Evolutionary conservation across 2,113 vertebrate species (phyloP), one percentile per base, ranked within the genome.

Genomic region (Ranitomeya variabilis): DNA sequence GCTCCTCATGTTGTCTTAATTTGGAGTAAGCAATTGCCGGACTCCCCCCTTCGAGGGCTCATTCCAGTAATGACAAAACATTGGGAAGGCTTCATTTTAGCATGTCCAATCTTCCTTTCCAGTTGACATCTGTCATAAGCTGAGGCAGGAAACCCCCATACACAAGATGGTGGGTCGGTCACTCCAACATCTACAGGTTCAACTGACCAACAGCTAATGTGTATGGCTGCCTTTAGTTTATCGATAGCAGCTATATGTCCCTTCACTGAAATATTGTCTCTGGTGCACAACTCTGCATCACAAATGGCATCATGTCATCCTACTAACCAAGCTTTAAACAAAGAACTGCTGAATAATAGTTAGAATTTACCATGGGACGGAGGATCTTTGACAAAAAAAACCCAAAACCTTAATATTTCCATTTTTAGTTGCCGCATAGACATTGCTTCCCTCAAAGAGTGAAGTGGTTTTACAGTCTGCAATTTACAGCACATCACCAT

Each of bases 401-500:
- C 8, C 54, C 11, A 81, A 60, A 21, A 21, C 18, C 21, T 16
- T 31, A 62, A 26, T 18, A 31, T 6, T 19, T 19, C 10, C 4
- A 8, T 79, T 55, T 55, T 45, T 12, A 6, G 64, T 51, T 37
- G 59, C 18, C 31, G n/a, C 18, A 45, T 60, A 37, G 83, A 76
- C 55, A 31, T 73, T 19, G 31, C 31, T 18, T 60, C 78, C 7
- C 4, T 15, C n/a, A 76, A 79, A 16, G 37, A 66, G 21, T 12
- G 26, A 80, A 79, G 59, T 80, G n/a, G 60, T 78, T 66, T 57
- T 85, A 84, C 51, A 31, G 31, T 59, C 67, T 93, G 94, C 92
- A 94, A 95, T 94, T 92, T 95, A 95, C 94, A 94, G 92, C 93
- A 93, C 91, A 91, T 91, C 94, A 69, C 23, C n/a, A 67, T 45